Conservation (phyloP, 2,113 vertebrate genomes). For the Trematocara nigrifrons region DNA sequence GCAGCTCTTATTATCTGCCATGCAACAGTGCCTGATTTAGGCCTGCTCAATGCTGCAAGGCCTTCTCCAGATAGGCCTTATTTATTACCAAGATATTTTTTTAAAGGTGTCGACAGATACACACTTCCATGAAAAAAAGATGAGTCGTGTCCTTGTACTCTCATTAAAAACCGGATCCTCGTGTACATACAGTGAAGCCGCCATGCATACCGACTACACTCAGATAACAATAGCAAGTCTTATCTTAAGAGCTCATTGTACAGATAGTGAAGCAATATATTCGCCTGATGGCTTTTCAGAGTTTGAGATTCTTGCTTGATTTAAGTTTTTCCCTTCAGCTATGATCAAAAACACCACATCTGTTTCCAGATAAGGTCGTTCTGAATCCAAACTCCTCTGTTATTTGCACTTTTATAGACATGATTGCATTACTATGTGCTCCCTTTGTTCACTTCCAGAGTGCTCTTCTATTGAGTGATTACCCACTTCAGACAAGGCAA, state of each 20-base stretch:
- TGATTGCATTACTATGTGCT: neutral
- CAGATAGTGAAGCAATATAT: constrained; percentile 17
- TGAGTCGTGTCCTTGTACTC: constrained; percentile 31
- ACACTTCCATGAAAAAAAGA: constrained; percentile 44
- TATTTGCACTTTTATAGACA: constrained; percentile 2
- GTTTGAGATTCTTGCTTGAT: constrained; percentile 18
- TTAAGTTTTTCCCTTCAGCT: neutral
- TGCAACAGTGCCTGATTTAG: constrained; percentile 40
- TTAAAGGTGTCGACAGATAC: neutral
- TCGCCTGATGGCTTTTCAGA: constrained; percentile 30
- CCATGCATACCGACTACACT: neutral
- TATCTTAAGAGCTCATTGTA: constrained; percentile 22
- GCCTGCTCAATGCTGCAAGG: constrained; percentile 13
- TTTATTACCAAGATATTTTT: constrained; percentile 22
- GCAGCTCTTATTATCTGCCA: constrained; percentile 22
- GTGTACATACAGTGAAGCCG: neutral
- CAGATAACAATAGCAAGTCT: constrained; percentile 10
- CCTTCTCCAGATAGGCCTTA: constrained; percentile 27
- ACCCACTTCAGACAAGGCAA: neutral
- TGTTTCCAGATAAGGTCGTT: neutral
- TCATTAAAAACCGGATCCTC: constrained; percentile 39
- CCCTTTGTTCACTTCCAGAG: neutral
- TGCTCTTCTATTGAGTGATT: constrained; percentile 30
- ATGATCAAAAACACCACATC: neutral
- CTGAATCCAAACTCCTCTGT: neutral